Evolutionary conservation across 2,797 vertebrate genomes (phyloP), one percentile per base, ranked within the genome.

Genomic region (Telmatherina bonti): DNA sequence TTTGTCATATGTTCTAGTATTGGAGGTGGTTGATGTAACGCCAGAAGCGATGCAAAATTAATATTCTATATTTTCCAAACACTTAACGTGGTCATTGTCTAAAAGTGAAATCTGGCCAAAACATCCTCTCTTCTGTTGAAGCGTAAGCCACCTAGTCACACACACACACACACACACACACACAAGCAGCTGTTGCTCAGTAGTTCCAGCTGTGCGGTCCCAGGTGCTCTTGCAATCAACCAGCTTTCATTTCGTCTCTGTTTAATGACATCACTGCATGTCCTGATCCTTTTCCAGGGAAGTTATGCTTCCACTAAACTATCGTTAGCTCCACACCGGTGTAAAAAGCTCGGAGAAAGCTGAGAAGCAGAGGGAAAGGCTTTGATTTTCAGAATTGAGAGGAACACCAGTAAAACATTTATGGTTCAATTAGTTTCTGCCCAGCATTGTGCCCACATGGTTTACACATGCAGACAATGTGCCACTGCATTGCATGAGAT

Each of bases 391-490:
- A 67, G 74, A 63, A 74, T 62, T 35, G 64, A 78, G 74, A 74
- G 75, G 74, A 87, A 84, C 67, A 83, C 85, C 79, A 73, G 78
- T 88, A 85, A 93, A 93, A 89, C 68, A 85, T 90, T 88, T 88
- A 90, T 75, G 82, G 85, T 83, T 90, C 74, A 85, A 74, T 90
- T 87, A 83, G 70, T 85, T 85, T 74, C 74, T 80, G 76, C 71
- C 70, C 31, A 4, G 64, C 64, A 81, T 79, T 27, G 70, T 61
- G 74, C 81, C 84, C 88, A 88, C 88, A 90, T 90, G 89, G 78
- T 76, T 82, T 77, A 85, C 85, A 91, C 82, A 88, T 88, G 86
- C 75, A 66, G 67, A 68, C 72, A 30, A 64, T 45, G 33, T 69
- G 72, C 72, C 81, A 65, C 67, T 63, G 61, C 84, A 73, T 77